Percentiles rank a stretch among this genome's conserved stretches.
phyloP scores from a whole-genome alignment of 2,888 invertebrate genomes.

The Habroteleia sp. region DNA sequence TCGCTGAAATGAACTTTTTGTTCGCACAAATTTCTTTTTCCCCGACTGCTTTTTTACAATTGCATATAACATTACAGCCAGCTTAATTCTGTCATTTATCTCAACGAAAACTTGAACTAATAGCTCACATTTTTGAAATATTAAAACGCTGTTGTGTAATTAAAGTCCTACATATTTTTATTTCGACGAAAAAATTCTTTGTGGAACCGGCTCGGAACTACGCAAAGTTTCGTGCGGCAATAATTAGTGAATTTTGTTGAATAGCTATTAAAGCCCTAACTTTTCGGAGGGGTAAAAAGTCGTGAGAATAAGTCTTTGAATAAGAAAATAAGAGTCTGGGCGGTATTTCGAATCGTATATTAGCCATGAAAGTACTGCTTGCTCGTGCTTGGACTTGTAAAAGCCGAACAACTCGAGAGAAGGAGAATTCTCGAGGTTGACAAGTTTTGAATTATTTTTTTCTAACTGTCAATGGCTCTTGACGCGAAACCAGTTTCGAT shows the following conservation, averaged over 20 bases:
- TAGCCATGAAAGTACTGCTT: conserved; percentile 28
- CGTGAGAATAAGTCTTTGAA: conserved; percentile 47
- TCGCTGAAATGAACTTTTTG: conserved; percentile 1
- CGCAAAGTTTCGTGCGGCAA: conserved; percentile 26
- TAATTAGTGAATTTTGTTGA: conserved; percentile 45
- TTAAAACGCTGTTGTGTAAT: not conserved
- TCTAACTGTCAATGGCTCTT: conserved; percentile 25
- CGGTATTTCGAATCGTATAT: conserved; percentile 43
- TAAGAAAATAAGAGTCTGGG: conserved; percentile 38
- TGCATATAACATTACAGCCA: too few species aligned
- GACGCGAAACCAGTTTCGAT: conserved; percentile 1
- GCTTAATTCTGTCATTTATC: too few species aligned
- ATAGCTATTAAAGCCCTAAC: conserved; percentile 23
- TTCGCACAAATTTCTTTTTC: not conserved
- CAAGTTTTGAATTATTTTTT: conserved; percentile 52
- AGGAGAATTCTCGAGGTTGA: conserved; percentile 37
- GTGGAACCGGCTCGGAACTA: not conserved
- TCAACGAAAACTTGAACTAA: too few species aligned
- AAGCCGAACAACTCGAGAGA: conserved; percentile 13
- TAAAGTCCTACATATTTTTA: too few species aligned
- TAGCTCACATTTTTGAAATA: too few species aligned
- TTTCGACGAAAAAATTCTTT: conserved; percentile 1
- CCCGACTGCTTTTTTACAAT: too few species aligned
- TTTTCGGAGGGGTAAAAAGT: conserved; percentile 22
- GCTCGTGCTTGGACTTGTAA: not conserved